phyloP scores from a whole-genome alignment of 2,113 vertebrate species.

The Mus pahari region DNA sequence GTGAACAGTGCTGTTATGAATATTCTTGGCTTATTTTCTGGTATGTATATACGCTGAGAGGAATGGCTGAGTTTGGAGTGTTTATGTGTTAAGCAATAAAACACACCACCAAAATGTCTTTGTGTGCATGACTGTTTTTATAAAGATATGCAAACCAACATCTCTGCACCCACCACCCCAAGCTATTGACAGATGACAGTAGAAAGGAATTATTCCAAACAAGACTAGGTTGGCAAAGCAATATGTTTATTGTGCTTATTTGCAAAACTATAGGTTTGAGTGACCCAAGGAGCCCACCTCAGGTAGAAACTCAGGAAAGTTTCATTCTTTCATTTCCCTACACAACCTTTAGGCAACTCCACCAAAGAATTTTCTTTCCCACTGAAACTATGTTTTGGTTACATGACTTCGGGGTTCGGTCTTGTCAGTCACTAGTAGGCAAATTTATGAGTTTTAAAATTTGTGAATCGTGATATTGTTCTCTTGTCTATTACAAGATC shows the following conservation, averaged over 20 bases:
- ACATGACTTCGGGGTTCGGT: no score
- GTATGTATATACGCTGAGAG: not conserved
- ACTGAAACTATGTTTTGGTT: no score
- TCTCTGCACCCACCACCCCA: no score
- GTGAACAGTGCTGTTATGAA: not conserved
- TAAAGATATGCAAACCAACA: not conserved
- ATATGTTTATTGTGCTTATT: not conserved
- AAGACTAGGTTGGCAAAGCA: not conserved
- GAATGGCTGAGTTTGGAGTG: not conserved
- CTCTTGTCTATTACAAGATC: not conserved
- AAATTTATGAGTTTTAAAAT: not conserved
- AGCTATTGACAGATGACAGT: not conserved
- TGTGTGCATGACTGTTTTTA: not conserved
- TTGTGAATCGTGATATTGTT: not conserved
- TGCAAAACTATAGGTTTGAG: not conserved
- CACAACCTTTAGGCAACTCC: not conserved
- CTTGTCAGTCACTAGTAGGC: not conserved
- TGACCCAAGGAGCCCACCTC: accelerated
- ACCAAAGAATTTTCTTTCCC: not conserved
- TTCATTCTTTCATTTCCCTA: not conserved
- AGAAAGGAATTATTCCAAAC: not conserved
- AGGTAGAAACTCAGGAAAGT: not conserved
- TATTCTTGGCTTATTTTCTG: not conserved
- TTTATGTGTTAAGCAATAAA: not conserved
- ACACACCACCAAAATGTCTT: not conserved